Evolutionary conservation across 2,888 invertebrate genomes (phyloP).

Genomic region (Apoderus coryli): DNA sequence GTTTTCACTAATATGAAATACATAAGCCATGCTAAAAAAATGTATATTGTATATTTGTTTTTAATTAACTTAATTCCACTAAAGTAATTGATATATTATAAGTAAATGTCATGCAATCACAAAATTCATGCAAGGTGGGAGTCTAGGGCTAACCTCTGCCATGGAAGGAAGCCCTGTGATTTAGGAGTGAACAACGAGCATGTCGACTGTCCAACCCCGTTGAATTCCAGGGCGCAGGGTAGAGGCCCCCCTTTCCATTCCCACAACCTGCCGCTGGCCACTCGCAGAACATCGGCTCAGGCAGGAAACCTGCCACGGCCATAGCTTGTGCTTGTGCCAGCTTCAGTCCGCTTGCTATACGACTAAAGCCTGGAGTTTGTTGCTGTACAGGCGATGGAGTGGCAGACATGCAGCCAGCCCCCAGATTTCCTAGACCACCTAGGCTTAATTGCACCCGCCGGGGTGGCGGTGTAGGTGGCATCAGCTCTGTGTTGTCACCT

Average conservation of each 20-base stretch:
- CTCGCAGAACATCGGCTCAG: constrained; percentile 26
- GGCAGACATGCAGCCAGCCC: constrained; percentile 21
- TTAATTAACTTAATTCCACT: no score
- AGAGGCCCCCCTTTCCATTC: constrained; percentile 15
- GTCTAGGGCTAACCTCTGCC: constrained; percentile 46
- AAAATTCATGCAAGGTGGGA: no score
- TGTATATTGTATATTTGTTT: no score
- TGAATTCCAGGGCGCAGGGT: constrained; percentile 22
- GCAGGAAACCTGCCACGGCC: constrained; percentile 38
- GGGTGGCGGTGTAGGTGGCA: constrained; percentile 45
- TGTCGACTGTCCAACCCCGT: constrained; percentile 28
- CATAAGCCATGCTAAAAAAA: no score
- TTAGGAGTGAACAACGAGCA: constrained; percentile 32
- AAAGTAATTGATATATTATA: no score
- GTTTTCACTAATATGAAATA: no score
- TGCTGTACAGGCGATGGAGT: constrained; percentile 27
- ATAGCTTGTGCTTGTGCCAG: constrained; percentile 58
- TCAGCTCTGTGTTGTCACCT: constrained; percentile 46
- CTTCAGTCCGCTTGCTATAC: constrained; percentile 53
- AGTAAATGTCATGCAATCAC: no score
- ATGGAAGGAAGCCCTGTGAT: constrained; percentile 49
- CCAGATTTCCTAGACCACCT: constrained; percentile 24
- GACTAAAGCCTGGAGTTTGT: constrained; percentile 36
- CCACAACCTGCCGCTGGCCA: constrained; percentile 17
- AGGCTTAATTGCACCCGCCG: constrained; percentile 35